Conservation (phyloP, 2,113 vertebrate genomes). For the Anhinga anhinga region DNA sequence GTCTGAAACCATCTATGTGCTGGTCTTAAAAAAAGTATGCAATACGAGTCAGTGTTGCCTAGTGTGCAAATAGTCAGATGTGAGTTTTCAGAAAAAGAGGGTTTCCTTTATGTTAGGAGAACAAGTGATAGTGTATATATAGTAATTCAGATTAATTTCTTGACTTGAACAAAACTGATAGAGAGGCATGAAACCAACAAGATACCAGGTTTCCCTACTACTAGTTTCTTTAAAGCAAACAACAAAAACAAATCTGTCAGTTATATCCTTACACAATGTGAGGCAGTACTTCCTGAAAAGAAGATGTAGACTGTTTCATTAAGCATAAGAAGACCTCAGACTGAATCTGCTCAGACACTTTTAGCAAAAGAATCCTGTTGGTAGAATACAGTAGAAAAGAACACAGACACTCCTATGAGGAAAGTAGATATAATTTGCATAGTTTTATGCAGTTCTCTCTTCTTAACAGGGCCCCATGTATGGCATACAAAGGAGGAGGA, state of each 20-base stretch:
- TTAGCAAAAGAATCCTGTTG: background rate
- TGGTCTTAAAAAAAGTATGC: background rate
- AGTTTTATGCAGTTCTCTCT: background rate
- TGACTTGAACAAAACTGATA: background rate
- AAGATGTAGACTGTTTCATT: background rate
- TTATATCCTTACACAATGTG: background rate
- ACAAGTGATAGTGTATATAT: background rate
- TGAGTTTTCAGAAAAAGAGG: background rate
- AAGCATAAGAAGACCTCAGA: background rate
- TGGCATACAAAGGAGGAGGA: background rate
- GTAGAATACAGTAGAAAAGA: background rate
- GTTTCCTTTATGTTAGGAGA: background rate
- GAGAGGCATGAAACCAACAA: background rate
- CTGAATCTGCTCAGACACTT: background rate
- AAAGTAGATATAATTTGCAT: background rate
- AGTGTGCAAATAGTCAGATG: background rate
- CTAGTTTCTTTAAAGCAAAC: background rate
- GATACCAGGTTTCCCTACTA: background rate
- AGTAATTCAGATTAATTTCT: background rate
- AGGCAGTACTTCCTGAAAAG: background rate
- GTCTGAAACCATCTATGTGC: background rate
- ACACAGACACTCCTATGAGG: background rate
- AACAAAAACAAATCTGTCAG: background rate
- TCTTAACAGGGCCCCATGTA: background rate
- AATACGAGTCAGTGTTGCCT: background rate